A percentile compares a stretch with the other conserved stretches of the same genome.
Evolutionary conservation across 2,797 vertebrate genomes (phyloP).

Genomic region (Ptychadena robeensis): DNA sequence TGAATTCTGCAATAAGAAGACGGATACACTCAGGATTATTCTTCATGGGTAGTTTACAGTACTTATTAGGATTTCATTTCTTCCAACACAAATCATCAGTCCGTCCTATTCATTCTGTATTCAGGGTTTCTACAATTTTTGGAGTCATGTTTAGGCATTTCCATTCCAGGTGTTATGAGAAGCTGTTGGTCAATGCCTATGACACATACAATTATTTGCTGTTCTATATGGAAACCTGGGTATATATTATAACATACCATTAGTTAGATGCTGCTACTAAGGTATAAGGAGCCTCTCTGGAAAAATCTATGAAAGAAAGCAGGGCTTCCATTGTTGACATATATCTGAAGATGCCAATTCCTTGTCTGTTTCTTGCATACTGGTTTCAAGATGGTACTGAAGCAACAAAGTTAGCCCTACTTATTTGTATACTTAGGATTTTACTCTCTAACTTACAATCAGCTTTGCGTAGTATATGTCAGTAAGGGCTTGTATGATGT

Average conservation of each 20-base stretch:
- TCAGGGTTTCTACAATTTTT: conserved; percentile 8
- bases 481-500: no score
- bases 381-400: background rate
- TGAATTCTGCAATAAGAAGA: conserved; percentile 69
- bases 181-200: background rate
- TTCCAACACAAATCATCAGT: background rate
- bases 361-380: background rate
- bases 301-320: background rate
- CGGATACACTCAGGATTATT: conserved; percentile 14
- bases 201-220: background rate
- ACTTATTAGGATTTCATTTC: conserved; percentile 36
- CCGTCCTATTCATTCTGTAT: background rate
- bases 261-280: background rate
- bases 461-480: no score
- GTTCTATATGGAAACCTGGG: background rate
- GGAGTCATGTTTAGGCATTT: background rate
- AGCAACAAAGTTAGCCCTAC: background rate
- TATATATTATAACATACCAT: background rate
- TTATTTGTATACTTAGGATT: no score
- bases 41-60: conserved; percentile 61
- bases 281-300: background rate
- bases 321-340: background rate
- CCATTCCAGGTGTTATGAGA: background rate
- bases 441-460: no score
- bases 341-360: background rate